These are phyloP conservation scores for Orussus abietinus DNA, from an alignment of 1,140 invertebrate species.

Conservation along the genomic window DNA sequence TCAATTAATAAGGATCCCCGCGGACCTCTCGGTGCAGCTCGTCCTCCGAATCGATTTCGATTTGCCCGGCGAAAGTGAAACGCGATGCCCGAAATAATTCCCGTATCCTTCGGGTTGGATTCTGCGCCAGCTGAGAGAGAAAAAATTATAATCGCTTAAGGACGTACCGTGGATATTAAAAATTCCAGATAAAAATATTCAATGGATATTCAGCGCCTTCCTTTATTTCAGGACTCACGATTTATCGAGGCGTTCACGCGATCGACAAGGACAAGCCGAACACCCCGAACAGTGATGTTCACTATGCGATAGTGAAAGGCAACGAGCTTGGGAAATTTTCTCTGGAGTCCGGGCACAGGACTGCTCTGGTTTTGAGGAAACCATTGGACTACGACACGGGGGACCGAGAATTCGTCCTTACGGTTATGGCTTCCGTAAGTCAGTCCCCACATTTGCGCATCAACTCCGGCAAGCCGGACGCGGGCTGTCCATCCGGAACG, in stretches of 20 bases:
- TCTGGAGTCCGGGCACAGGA: constrained; percentile 73
- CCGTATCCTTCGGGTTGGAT: no score
- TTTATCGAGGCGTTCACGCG: constrained; percentile 77
- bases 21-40: no score
- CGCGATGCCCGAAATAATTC: no score
- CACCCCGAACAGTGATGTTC: constrained; percentile 84
- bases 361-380: constrained; percentile 67
- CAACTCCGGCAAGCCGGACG: no score
- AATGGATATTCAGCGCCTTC: no score
- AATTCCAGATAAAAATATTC: no score
- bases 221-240: constrained; percentile 65
- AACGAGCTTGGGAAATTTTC: constrained; percentile 74
- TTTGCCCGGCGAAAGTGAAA: no score
- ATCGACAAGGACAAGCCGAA: constrained; percentile 81
- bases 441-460: no score
- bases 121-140: no score
- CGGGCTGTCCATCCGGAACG: no score
- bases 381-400: constrained; percentile 76
- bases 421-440: constrained; percentile 74
- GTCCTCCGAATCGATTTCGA: no score
- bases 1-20: no score
- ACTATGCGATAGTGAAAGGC: constrained; percentile 74
- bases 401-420: constrained; percentile 69
- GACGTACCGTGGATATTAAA: constrained; percentile 1
- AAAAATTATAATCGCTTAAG: neutral